Percentiles rank a stretch among this genome's conserved stretches.
These are phyloP conservation scores for Perizoma affinitatum DNA, from an alignment of 2,888 invertebrate species.

Conservation along the genomic window DNA sequence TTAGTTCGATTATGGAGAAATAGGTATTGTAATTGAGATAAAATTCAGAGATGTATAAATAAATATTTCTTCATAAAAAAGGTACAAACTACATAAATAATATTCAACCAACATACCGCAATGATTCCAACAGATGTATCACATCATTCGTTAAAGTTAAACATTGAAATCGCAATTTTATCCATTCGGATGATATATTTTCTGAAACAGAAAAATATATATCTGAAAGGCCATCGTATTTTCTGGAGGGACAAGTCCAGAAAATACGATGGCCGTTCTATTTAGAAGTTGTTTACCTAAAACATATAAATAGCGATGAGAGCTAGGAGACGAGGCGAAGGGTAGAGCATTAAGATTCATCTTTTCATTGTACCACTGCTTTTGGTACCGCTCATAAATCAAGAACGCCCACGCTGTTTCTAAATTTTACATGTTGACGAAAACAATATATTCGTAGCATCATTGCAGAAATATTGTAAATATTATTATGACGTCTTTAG, in stretches of 20 bases:
- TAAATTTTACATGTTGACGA: constrained; percentile 41
- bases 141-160: constrained; percentile 88
- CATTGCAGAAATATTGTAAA: constrained; percentile 17
- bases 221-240: constrained; percentile 15
- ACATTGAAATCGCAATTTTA: constrained; percentile 90
- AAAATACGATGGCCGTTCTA: too few relatives aligned
- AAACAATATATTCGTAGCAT: constrained; percentile 39
- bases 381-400: constrained; percentile 51
- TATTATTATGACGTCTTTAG: constrained; percentile 19
- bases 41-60: constrained; percentile 23
- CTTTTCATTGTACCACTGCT: constrained; percentile 35
- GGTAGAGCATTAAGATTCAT: constrained; percentile 39
- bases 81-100: constrained; percentile 39
- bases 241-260: constrained; percentile 18
- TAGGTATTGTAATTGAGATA: constrained; percentile 40
- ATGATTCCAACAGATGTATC: constrained; percentile 86
- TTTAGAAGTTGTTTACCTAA: constrained; percentile 27
- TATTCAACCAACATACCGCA: constrained; percentile 79
- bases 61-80: constrained; percentile 80
- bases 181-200: constrained; percentile 90
- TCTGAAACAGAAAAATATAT: constrained; percentile 70
- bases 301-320: constrained; percentile 22
- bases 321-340: constrained; percentile 20
- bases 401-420: constrained; percentile 45
- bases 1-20: constrained; percentile 71